Conservation (phyloP, 2,113 vertebrate genomes). For the Tragelaphus buxtoni region DNA sequence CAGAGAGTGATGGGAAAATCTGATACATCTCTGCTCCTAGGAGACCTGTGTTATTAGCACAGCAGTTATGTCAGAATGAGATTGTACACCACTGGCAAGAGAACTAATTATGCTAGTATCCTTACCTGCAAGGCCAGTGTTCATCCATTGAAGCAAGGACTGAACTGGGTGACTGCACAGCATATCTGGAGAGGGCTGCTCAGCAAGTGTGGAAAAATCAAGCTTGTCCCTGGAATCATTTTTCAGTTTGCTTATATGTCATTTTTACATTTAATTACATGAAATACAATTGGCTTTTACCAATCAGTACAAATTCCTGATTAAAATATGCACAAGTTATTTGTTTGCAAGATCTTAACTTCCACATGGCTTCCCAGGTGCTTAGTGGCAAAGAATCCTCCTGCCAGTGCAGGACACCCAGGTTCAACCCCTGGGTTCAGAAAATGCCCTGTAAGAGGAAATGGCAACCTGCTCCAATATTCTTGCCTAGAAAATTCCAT, state of each 20-base stretch:
- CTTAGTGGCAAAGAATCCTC: background rate
- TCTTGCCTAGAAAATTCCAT: background rate
- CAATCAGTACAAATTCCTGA: background rate
- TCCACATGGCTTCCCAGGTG: background rate
- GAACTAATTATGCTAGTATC: background rate
- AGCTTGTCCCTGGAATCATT: background rate
- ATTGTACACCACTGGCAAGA: background rate
- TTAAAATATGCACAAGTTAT: background rate
- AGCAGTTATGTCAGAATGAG: background rate
- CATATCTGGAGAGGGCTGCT: background rate
- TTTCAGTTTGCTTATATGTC: background rate
- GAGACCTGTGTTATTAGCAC: background rate
- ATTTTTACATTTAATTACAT: background rate
- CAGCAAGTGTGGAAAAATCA: background rate
- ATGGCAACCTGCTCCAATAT: background rate
- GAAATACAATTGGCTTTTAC: background rate
- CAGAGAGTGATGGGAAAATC: background rate
- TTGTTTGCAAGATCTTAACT: background rate
- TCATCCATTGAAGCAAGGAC: background rate
- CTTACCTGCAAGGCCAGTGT: background rate
- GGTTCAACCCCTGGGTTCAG: background rate
- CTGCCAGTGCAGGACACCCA: background rate
- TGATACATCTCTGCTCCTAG: background rate
- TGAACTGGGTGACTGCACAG: too few species aligned
- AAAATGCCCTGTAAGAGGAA: background rate